phyloP scores from a whole-genome alignment of 2,888 invertebrate genomes.

The Microctonus hyperodae region DNA sequence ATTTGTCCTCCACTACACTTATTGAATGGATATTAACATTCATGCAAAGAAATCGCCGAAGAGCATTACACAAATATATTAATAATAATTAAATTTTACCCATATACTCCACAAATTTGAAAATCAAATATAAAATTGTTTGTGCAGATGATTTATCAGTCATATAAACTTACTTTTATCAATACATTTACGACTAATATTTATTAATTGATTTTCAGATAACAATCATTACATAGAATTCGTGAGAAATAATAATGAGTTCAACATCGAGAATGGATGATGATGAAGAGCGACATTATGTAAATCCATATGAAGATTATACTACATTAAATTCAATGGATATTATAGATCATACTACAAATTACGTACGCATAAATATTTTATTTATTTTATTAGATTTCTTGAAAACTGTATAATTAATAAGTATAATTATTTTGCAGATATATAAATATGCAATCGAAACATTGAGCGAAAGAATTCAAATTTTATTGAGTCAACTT shows the following conservation, averaged over 20 bases:
- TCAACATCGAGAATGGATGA: conserved; percentile 10
- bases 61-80: conserved; percentile 47
- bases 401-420: background rate
- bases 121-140: too few species aligned
- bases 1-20: conserved; percentile 43
- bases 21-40: conserved; percentile 44
- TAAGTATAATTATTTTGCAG: conserved; percentile 56
- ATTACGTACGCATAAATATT: conserved; percentile 34
- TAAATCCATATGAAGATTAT: conserved; percentile 45
- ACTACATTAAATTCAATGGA: conserved; percentile 25
- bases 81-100: conserved; percentile 2
- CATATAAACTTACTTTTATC: background rate
- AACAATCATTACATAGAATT: background rate
- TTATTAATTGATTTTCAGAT: background rate
- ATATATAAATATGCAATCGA: conserved; percentile 64
- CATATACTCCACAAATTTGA: too few species aligned
- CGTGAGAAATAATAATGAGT: background rate
- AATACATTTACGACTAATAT: background rate
- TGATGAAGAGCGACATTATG: conserved; percentile 41
- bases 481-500: conserved; percentile 61
- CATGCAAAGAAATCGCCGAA: conserved; percentile 49
- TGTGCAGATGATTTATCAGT: background rate
- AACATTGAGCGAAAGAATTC: conserved; percentile 63
- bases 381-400: background rate
- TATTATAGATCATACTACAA: conserved; percentile 34